Evolutionary conservation across 2,113 vertebrate genomes (phyloP).

Genomic region (Syrrhaptes paradoxus): DNA sequence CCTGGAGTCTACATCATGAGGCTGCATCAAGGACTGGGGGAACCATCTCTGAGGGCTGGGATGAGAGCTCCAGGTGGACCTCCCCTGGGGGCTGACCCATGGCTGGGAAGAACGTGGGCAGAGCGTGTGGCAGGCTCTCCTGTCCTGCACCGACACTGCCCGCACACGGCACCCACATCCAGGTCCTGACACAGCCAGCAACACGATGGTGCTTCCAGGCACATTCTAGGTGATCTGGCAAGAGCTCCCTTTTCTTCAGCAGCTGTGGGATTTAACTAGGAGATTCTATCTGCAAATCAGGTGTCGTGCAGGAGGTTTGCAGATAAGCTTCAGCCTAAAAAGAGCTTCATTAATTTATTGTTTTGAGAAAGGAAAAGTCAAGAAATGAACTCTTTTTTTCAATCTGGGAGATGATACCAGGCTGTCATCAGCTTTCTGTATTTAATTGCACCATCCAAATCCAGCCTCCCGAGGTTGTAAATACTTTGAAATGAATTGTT

Average conservation of each 20-base stretch:
- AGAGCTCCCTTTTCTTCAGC: not conserved
- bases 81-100: not conserved
- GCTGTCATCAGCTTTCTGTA: not conserved
- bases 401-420: not conserved
- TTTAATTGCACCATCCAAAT: not conserved
- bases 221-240: not conserved
- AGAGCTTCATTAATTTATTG: not conserved
- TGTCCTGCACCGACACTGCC: not conserved
- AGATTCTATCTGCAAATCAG: not conserved
- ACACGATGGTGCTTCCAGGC: fast-evolving
- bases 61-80: not conserved
- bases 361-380: not conserved
- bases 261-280: not conserved
- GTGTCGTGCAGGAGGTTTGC: not conserved
- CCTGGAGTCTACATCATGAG: not conserved
- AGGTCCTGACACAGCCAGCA: fast-evolving
- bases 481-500: not conserved
- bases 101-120: not conserved
- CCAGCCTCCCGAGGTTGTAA: not conserved
- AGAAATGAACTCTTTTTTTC: not conserved
- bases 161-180: not conserved
- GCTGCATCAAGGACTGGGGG: not conserved
- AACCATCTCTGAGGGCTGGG: not conserved
- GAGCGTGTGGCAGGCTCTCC: not conserved
- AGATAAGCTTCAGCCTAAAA: not conserved